These are phyloP conservation scores for Rhinolophus ferrumequinum DNA, from an alignment of 2,113 vertebrate genomes.

Conservation along the genomic window DNA sequence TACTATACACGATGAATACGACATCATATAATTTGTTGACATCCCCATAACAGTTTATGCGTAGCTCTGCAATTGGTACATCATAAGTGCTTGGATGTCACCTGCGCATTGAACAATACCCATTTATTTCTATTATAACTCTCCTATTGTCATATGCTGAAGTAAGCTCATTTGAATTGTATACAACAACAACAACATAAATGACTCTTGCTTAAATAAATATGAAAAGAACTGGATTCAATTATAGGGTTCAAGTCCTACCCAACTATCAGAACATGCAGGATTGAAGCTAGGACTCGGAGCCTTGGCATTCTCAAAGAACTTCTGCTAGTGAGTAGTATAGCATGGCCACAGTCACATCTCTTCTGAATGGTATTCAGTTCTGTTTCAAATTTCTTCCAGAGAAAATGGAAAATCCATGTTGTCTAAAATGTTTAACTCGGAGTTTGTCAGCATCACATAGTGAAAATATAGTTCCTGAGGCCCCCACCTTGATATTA, in stretches of 20 bases:
- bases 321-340: not conserved
- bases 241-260: not conserved
- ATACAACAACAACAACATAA: not conserved
- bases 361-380: not conserved
- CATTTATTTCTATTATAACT: not conserved
- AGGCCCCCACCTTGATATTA: not conserved
- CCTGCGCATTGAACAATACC: not conserved
- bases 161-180: not conserved
- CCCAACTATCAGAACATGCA: not conserved
- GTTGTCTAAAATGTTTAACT: not conserved
- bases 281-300: not conserved
- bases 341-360: not conserved
- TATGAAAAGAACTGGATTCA: not conserved
- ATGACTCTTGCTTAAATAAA: not conserved
- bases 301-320: not conserved
- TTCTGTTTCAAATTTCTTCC: not conserved
- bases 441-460: not conserved
- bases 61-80: not conserved
- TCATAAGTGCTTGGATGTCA: not conserved
- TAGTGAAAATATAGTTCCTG: not conserved
- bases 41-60: not conserved
- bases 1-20: not conserved
- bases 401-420: not conserved
- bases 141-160: not conserved
- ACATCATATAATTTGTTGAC: not conserved